Evolutionary conservation across 2,888 invertebrate species (phyloP).

Genomic region (Oligia strigilis): DNA sequence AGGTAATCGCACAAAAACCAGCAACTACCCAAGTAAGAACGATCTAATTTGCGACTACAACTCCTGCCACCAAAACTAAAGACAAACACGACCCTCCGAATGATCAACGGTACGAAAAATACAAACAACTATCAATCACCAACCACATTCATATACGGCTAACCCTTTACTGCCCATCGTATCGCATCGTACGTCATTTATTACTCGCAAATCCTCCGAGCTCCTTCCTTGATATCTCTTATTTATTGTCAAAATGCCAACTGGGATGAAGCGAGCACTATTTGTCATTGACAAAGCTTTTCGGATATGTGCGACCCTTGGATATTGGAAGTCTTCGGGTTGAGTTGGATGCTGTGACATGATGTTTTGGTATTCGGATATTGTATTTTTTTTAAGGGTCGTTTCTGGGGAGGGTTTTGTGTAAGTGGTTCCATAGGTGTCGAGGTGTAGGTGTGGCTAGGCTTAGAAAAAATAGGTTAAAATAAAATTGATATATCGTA

Average conservation of each 20-base stretch:
- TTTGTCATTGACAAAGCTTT: conserved; percentile 89
- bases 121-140: conserved; percentile 78
- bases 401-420: not conserved
- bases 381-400: conserved; percentile 47
- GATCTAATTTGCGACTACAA: conserved; percentile 5
- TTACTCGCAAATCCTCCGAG: conserved; percentile 83
- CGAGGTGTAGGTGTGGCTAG: not conserved
- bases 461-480: not conserved
- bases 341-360: conserved; percentile 33
- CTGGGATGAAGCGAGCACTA: conserved; percentile 83
- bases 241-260: conserved; percentile 90
- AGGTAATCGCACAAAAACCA: too few relatives aligned
- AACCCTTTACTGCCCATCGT: conserved; percentile 88
- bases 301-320: conserved; percentile 77
- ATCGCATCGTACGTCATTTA: conserved; percentile 88
- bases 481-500: too few relatives aligned
- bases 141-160: conserved; percentile 70
- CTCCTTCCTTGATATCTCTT: conserved; percentile 86
- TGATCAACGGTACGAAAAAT: conserved; percentile 59
- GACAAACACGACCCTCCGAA: conserved; percentile 38
- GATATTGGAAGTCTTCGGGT: conserved; percentile 50
- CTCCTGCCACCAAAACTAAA: conserved; percentile 6
- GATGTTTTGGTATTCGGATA: conserved; percentile 50
- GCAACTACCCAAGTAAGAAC: not conserved
- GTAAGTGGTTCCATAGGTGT: not conserved